A percentile compares a stretch with the other conserved stretches of the same genome.
Evolutionary conservation across 2,888 invertebrate species (phyloP).

Genomic region (Schizotus pectinicornis): DNA sequence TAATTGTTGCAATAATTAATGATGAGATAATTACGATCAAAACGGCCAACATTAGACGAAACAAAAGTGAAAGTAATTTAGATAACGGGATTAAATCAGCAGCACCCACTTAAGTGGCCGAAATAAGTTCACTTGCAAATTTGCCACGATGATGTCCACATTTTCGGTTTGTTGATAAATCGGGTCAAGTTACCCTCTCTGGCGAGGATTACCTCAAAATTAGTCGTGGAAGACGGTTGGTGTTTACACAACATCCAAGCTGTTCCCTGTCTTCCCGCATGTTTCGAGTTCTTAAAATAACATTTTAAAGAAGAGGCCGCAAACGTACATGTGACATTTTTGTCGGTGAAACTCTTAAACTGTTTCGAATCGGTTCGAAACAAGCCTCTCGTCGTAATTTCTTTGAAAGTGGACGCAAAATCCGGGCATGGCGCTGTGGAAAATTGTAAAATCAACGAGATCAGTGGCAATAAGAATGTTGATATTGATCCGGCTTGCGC

Average conservation of each 20-base stretch:
- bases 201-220: slow-evolving; percentile 19
- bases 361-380: slow-evolving; percentile 15
- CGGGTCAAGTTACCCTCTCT: background rate
- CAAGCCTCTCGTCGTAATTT: slow-evolving; percentile 5
- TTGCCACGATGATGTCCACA: no score
- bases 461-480: slow-evolving; percentile 43
- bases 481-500: slow-evolving; percentile 55
- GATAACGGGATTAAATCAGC: no score
- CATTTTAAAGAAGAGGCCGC: slow-evolving; percentile 19
- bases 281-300: slow-evolving; percentile 31
- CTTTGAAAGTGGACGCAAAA: no score
- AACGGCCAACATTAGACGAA: no score
- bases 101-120: no score
- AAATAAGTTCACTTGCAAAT: no score
- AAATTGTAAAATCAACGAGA: slow-evolving; percentile 29
- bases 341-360: slow-evolving; percentile 15
- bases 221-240: slow-evolving; percentile 27
- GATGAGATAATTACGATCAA: no score
- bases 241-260: slow-evolving; percentile 28
- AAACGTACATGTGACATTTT: slow-evolving; percentile 20
- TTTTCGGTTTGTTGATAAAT: background rate
- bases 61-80: no score
- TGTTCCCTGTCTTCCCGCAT: slow-evolving; percentile 22
- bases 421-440: background rate
- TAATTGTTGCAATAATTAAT: no score